Evolutionary conservation across 2,797 vertebrate genomes (phyloP), one percentile per base, ranked within the genome.

Genomic region (Orestias chungarensis): DNA sequence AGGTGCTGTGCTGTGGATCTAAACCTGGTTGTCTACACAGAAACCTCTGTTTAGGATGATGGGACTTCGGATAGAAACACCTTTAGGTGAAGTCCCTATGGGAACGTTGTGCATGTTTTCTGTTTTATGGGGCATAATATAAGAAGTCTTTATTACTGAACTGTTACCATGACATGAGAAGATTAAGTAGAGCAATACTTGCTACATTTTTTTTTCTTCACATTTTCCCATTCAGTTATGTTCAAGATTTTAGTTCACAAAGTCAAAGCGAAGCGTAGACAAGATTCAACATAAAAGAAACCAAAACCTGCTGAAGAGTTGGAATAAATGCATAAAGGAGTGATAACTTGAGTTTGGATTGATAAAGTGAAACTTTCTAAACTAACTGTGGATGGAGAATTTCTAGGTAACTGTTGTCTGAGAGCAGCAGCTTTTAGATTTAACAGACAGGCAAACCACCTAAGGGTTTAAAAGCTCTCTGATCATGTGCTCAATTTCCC

Each of bases 21-120:
- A 33, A 35, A 20, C 17, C 78, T 87, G 78, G 76, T 35, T 67
- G 46, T 64, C 68, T 71, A 31, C 81, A 59, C 75, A 83, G 55
- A 67, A n/a, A 80, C 73, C 47, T 8, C 9, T 78, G 82, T 87
- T 90, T 77, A 88, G 84, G 65, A 84, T 92, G 92, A 93, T 87
- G 88, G 92, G 90, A 91, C 91, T 86, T 76, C 85, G 85, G 77
- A 68, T 80, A 33, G 49, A 17, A 0, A 52, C 66, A 20, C 66
- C 74, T 49, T 74, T 89, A 88, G 92, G 92, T 93, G 87, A 61
- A 70, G 55, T 67, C 27, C 44, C 49, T 38, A 4, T 42, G n/a
- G 43, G 20, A 73, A 4, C 33, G 3, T 25, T 50, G 1, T n/a
- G 25, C 42, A 64, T 43, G 38, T 61, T 50, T 42, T 43, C 27